phyloP scores from a whole-genome alignment of 30 jellyfish, hydroid and myxozoan genomes.

The Sanderia malayensis region DNA sequence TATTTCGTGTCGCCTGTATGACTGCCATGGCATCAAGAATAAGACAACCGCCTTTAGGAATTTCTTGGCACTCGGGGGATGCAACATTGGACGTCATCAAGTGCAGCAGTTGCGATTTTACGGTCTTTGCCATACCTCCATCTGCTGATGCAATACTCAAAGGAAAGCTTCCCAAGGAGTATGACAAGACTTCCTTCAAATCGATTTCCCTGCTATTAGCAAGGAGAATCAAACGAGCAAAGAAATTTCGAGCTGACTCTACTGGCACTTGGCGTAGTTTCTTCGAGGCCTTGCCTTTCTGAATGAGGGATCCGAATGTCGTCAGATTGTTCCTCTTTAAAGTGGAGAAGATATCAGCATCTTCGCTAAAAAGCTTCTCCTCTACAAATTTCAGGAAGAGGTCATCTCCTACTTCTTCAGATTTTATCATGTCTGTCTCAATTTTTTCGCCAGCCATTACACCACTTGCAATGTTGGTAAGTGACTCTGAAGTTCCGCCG shows the following conservation, averaged over 20 bases:
- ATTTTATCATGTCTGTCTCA: conserved; percentile 3
- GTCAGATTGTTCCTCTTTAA: conserved; percentile 6
- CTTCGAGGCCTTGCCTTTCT: neutral
- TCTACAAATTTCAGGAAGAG: neutral
- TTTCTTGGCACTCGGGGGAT: no score
- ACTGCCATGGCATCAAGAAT: no score
- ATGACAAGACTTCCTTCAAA: conserved; percentile 21
- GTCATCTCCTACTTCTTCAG: conserved; percentile 13
- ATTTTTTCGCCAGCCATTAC: neutral
- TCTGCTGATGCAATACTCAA: conserved; percentile 9
- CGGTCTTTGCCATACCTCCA: conserved; percentile 19
- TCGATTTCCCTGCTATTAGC: conserved; percentile 27
- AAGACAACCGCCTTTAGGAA: no score
- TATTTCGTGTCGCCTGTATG: no score
- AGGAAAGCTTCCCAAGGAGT: neutral
- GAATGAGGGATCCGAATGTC: conserved; percentile 5
- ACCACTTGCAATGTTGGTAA: conserved; percentile 22
- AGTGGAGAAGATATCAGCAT: conserved; percentile 24
- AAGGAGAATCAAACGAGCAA: conserved; percentile 17
- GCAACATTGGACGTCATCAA: conserved; percentile 5
- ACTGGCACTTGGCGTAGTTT: conserved; percentile 1
- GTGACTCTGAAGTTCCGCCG: neutral
- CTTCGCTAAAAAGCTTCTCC: conserved; percentile 7
- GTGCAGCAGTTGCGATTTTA: conserved; percentile 5
- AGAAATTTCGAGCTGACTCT: conserved; percentile 3